Conservation (phyloP, 2,888 invertebrate genomes). For the Tachina lurida region DNA sequence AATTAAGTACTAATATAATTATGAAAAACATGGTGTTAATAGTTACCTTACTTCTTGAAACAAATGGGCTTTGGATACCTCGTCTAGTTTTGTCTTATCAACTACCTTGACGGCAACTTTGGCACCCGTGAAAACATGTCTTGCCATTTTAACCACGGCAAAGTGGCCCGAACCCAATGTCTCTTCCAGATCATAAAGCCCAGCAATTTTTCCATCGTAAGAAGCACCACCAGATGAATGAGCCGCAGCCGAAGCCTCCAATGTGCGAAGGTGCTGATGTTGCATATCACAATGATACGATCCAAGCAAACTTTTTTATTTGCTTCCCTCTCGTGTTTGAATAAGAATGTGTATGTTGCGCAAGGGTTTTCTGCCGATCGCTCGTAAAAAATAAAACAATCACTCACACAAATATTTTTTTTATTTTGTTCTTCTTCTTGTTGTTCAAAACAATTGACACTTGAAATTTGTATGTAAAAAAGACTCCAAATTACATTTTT, state of each 20-base stretch:
- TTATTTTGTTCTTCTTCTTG: constrained; percentile 43
- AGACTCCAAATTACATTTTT: constrained; percentile 38
- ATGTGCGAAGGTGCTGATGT: constrained; percentile 71
- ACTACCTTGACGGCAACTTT: constrained; percentile 99
- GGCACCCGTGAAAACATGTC: constrained; percentile 99
- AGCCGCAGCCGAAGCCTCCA: constrained; percentile 75
- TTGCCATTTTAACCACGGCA: constrained; percentile 94
- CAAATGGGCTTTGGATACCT: constrained; percentile 96
- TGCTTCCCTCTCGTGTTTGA: constrained; percentile 34
- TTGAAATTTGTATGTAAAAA: constrained; percentile 34
- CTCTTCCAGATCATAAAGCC: constrained; percentile 98
- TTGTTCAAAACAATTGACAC: constrained; percentile 58
- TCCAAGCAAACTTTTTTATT: constrained; percentile 27
- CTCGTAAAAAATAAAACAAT: constrained; percentile 35
- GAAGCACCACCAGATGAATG: constrained; percentile 76
- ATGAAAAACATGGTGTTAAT: neutral
- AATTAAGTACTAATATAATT: too few relatives aligned
- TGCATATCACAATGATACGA: constrained; percentile 64
- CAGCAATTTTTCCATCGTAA: constrained; percentile 93
- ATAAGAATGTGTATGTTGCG: constrained; percentile 63
- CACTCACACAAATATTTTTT: constrained; percentile 18
- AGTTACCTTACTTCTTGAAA: constrained; percentile 92
- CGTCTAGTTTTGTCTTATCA: constrained; percentile 98
- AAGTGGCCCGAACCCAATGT: constrained; percentile 99
- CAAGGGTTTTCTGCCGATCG: constrained; percentile 61